Base-by-base conservation (phyloP, 1,140 invertebrate genomes). In the Oryctes rhinoceros region DNA sequence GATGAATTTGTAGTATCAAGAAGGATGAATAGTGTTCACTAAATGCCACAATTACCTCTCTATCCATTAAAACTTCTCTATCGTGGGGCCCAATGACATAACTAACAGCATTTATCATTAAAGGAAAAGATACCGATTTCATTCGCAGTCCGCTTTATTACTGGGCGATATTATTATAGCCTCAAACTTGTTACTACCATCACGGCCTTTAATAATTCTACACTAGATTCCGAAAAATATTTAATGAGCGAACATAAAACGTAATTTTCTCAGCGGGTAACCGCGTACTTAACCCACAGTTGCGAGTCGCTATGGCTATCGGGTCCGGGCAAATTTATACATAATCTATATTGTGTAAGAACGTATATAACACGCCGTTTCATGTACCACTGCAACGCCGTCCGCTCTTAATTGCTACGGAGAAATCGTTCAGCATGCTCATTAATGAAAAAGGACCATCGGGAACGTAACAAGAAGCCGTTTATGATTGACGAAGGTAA, bases 391-490 rank as follows among this genome's bases (percentile, higher is more conserved):
- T 71, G 65, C 65, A 37, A 44, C 39, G 39, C 24, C 65, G 65
- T 71, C 15, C 24, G 35, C 24, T 10, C 65, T 71, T 71, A 71
- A 71, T 71, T 71, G 65, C 65, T 37, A 37, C 65, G 20, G 35
- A 24, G 24, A 30, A 71, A 71, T 71, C 65, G 65, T 71, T 71
- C 65, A 30, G 18, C 35, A 24, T 37, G 20, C 65, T 71, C 65
- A 71, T 71, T 71, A 71, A 71, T 37, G 65, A 71, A 71, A 71
- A 71, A 71, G 24, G 65, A 71, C 5, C 65, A 71, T 71, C 65
- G 24, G 11, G 65, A 71, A 71, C 35, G 3, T 15, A 18, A 15
- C 18, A 24, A 35, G 65, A 37, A 35, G 65, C 37, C 65, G 65
- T 71, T 24, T 71, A 10, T 30, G 65, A 71, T 71, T 71, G 35